These are phyloP conservation scores for Jaculus jaculus DNA, from an alignment of 2,113 vertebrate genomes.

Conservation along the genomic window DNA sequence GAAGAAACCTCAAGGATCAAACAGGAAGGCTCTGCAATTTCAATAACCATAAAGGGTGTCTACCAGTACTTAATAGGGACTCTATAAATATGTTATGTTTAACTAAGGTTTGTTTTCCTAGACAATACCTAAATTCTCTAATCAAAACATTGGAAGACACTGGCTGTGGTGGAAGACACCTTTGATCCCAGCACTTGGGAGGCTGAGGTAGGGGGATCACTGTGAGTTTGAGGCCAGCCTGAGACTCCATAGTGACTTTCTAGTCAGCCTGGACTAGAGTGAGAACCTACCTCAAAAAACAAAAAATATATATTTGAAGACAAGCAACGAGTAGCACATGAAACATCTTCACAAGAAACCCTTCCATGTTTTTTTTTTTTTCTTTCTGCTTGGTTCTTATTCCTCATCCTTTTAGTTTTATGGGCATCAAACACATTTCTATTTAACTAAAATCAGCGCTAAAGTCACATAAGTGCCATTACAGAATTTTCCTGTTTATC, in stretches of 20 bases:
- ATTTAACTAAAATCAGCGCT: constrained; percentile 26
- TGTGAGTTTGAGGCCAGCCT: too few relatives aligned
- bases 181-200: too few relatives aligned
- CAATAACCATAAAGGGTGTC: background rate
- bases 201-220: too few relatives aligned
- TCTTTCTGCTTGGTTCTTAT: background rate
- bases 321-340: background rate
- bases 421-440: background rate
- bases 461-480: background rate
- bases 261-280: too few relatives aligned
- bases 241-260: too few relatives aligned
- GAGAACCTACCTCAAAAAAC: too few relatives aligned
- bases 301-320: too few relatives aligned
- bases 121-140: background rate
- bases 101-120: background rate
- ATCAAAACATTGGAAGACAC: background rate
- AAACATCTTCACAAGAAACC: background rate
- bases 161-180: too few relatives aligned
- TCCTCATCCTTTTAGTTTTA: background rate
- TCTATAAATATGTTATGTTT: background rate
- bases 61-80: background rate
- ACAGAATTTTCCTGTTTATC: background rate
- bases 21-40: background rate
- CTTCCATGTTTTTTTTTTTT: background rate
- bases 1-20: background rate